Evolutionary conservation across 2,888 invertebrate genomes (phyloP).

Genomic region (Andrena bucephala): DNA sequence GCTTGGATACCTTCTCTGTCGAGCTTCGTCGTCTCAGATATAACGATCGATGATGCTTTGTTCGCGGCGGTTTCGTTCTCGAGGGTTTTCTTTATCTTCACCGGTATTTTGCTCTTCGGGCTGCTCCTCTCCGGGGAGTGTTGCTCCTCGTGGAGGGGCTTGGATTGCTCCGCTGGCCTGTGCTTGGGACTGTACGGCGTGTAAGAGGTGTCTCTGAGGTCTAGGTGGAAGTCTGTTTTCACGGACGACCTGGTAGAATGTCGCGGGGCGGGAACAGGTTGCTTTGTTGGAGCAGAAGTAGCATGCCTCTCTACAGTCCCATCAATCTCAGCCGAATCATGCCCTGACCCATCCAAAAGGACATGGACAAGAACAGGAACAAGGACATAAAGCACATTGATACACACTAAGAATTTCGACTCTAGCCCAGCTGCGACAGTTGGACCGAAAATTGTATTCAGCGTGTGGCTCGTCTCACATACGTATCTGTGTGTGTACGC

Average conservation of each 20-base stretch:
- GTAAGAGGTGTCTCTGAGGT: slow-evolving; percentile 74
- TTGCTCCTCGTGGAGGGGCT: slow-evolving; percentile 36
- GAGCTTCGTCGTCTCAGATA: background rate
- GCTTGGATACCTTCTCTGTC: background rate
- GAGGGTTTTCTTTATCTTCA: slow-evolving; percentile 81
- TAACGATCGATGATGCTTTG: slow-evolving; percentile 27
- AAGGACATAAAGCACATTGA: slow-evolving; percentile 85
- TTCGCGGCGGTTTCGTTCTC: slow-evolving; percentile 33
- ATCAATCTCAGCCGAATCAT: slow-evolving; percentile 85
- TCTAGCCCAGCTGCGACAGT: slow-evolving; percentile 80
- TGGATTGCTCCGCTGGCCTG: slow-evolving; percentile 70
- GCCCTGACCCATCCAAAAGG: slow-evolving; percentile 85
- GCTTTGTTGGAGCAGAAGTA: slow-evolving; percentile 83
- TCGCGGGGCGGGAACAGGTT: slow-evolving; percentile 83
- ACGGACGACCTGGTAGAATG: slow-evolving; percentile 79
- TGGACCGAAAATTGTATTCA: slow-evolving; percentile 73
- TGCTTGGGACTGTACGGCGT: slow-evolving; percentile 67
- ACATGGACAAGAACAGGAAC: slow-evolving; percentile 85
- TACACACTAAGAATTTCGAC: slow-evolving; percentile 83
- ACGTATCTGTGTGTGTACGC: slow-evolving; percentile 55
- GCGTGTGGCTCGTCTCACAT: slow-evolving; percentile 67
- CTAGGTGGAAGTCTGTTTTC: slow-evolving; percentile 80
- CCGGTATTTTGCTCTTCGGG: slow-evolving; percentile 85
- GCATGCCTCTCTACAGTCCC: slow-evolving; percentile 85
- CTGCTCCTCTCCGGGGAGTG: slow-evolving; percentile 58